phyloP scores from a whole-genome alignment of 2,797 vertebrate genomes.

The Eospalax fontanierii region DNA sequence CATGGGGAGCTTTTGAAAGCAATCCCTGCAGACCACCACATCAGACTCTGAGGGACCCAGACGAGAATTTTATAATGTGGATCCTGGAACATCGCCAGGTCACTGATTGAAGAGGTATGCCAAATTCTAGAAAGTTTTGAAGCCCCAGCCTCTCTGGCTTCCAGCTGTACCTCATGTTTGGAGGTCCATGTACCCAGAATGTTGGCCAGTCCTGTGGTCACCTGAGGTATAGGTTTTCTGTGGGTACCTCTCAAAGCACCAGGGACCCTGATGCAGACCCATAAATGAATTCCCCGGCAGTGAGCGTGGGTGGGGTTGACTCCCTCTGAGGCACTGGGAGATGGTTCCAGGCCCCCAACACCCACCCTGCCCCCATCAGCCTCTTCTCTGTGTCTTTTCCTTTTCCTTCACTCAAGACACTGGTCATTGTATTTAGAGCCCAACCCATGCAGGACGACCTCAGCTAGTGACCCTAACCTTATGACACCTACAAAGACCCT shows the following conservation, averaged over 20 bases:
- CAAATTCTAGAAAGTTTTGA: background rate
- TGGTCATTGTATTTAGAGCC: background rate
- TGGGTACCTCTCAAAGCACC: background rate
- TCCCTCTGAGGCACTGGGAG: fast-evolving
- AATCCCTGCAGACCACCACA: background rate
- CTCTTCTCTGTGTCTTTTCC: background rate
- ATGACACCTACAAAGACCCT: background rate
- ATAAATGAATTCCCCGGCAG: fast-evolving
- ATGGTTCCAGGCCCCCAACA: fast-evolving
- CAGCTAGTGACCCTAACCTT: background rate
- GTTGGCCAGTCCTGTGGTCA: fast-evolving
- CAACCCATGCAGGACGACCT: background rate
- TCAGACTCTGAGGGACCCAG: background rate
- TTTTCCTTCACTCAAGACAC: background rate
- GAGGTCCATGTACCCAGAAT: background rate
- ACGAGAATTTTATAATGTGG: background rate
- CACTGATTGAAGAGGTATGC: fast-evolving
- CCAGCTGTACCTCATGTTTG: background rate
- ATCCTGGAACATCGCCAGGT: background rate
- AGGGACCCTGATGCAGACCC: background rate
- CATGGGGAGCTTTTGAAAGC: background rate
- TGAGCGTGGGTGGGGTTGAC: fast-evolving
- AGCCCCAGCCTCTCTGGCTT: background rate
- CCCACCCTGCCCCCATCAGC: fast-evolving
- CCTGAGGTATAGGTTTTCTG: background rate